Conservation (phyloP, 2,113 vertebrate genomes). For the Tetrax tetrax region DNA sequence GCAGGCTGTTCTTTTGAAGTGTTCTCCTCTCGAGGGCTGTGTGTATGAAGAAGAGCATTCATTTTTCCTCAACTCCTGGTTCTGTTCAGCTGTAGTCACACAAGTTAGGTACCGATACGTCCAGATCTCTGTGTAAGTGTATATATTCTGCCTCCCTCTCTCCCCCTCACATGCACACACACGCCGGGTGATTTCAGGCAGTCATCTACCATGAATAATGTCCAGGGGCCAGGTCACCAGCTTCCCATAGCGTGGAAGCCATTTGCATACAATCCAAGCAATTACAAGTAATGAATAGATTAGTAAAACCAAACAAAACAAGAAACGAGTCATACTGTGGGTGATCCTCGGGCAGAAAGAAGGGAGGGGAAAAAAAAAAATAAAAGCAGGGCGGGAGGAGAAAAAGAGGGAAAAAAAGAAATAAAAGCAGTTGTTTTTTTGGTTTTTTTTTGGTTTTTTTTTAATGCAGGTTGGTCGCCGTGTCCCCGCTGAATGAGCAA, state of each 20-base stretch:
- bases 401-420: too few species aligned
- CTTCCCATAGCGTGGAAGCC: background rate
- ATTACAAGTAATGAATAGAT: background rate
- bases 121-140: fast-evolving
- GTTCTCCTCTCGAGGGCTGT: background rate
- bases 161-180: background rate
- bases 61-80: background rate
- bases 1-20: background rate
- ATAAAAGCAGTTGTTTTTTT: too few species aligned
- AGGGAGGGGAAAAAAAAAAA: fast-evolving
- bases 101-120: fast-evolving
- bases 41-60: background rate
- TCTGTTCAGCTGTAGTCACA: background rate
- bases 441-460: too few species aligned
- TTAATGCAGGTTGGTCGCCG: too few species aligned
- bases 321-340: background rate
- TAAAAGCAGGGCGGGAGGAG: background rate
- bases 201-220: background rate
- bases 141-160: fast-evolving
- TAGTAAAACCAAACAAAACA: background rate
- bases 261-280: background rate
- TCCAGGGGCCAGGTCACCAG: conserved; percentile 25
- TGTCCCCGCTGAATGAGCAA: too few species aligned
- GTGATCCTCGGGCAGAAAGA: fast-evolving
- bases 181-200: background rate